Percentiles rank a stretch among this genome's conserved stretches.
Evolutionary conservation across 1,140 invertebrate species (phyloP).

Genomic region (Lordiphosa clarofinis): DNA sequence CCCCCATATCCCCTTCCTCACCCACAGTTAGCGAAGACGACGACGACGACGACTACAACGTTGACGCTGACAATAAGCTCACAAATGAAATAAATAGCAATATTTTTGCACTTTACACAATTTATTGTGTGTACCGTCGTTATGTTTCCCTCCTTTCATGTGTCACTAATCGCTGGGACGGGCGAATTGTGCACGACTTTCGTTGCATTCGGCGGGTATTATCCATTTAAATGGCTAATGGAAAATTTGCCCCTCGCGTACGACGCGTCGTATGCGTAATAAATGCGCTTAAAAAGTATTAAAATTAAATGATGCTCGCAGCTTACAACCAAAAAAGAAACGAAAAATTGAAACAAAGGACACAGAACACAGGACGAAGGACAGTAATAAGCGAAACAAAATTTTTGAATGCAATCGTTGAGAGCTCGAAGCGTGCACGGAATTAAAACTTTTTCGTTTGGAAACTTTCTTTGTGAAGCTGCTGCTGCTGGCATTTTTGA

Average conservation of each 20-base stretch:
- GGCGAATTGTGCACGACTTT: neutral
- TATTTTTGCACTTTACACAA: slow-evolving; percentile 31
- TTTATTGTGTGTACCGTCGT: slow-evolving; percentile 14
- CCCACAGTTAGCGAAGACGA: neutral
- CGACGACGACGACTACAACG: neutral
- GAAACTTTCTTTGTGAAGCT: slow-evolving; percentile 24
- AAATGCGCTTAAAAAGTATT: slow-evolving; percentile 57
- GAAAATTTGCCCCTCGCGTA: neutral
- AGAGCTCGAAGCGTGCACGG: slow-evolving; percentile 35
- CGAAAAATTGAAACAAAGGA: neutral
- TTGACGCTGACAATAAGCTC: slow-evolving; percentile 46
- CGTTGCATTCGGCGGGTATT: slow-evolving; percentile 8
- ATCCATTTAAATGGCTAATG: slow-evolving; percentile 1
- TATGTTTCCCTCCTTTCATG: slow-evolving; percentile 12
- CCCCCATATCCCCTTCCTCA: neutral
- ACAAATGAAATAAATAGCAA: slow-evolving; percentile 47
- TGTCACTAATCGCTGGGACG: slow-evolving; percentile 5
- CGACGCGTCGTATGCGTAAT: slow-evolving; percentile 23
- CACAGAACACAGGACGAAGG: neutral
- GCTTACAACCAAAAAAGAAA: slow-evolving; percentile 33
- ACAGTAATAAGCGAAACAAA: slow-evolving; percentile 22
- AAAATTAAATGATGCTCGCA: slow-evolving; percentile 46
- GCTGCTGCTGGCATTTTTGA: too few species aligned
- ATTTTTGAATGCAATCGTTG: slow-evolving; percentile 42
- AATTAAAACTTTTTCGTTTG: slow-evolving; percentile 42